Percentiles rank a stretch among this genome's conserved stretches.
Conservation (phyloP, 2,888 invertebrate species). For the Ophioninae sp. region DNA sequence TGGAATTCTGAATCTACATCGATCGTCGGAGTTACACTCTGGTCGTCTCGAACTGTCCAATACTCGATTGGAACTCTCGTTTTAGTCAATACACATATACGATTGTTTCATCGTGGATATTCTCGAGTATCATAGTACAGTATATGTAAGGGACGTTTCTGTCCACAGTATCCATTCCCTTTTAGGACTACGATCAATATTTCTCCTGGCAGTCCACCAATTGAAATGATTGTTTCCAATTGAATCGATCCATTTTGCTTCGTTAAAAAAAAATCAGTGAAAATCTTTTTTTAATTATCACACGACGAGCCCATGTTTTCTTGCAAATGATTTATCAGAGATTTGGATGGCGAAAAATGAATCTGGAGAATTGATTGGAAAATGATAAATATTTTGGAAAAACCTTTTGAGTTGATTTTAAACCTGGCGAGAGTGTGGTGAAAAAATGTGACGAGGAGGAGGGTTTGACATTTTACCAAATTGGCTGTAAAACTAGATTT, state of each 20-base stretch:
- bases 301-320: not conserved
- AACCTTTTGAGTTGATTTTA: not conserved
- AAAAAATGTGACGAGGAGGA: no score
- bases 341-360: not conserved
- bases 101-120: not conserved
- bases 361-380: not conserved
- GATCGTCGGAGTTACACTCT: conserved; percentile 31
- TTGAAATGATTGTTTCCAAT: not conserved
- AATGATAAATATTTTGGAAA: not conserved
- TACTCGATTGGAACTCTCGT: conserved; percentile 8
- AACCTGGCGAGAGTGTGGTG: not conserved
- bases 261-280: not conserved
- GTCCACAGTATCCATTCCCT: not conserved
- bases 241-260: not conserved
- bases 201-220: not conserved
- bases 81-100: not conserved
- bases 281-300: not conserved
- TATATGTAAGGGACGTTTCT: not conserved
- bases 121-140: not conserved
- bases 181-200: not conserved
- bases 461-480: no score
- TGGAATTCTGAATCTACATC: conserved; percentile 33
- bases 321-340: not conserved
- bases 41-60: conserved; percentile 55
- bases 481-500: no score